Evolutionary conservation across 2,888 invertebrate genomes (phyloP).

Genomic region (Latrodectus elegans): DNA sequence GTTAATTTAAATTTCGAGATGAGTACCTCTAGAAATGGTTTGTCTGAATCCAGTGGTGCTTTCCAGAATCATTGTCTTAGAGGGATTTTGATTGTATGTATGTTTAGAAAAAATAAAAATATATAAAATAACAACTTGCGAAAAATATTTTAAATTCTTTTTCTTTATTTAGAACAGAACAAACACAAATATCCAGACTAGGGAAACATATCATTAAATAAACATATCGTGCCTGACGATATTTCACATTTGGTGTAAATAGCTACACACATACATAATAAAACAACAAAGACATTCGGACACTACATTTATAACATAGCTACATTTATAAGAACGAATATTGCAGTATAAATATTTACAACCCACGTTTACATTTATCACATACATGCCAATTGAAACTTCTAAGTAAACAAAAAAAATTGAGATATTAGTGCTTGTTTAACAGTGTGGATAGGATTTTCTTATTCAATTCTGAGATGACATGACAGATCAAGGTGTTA

Average conservation of each 20-base stretch:
- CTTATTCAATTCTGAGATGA: neutral
- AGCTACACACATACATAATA: slow-evolving; percentile 31
- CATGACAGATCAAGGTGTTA: too few relatives aligned
- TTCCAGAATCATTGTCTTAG: too few relatives aligned
- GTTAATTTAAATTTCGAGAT: too few relatives aligned
- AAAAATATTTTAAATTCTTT: neutral
- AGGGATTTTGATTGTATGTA: too few relatives aligned
- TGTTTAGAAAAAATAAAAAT: neutral
- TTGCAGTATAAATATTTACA: slow-evolving; percentile 5
- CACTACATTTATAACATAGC: neutral
- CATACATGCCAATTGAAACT: neutral
- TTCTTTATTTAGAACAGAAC: neutral
- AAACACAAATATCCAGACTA: slow-evolving; percentile 53
- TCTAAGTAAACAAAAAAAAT: neutral
- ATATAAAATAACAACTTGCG: neutral
- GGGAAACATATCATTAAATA: slow-evolving; percentile 27
- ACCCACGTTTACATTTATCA: neutral
- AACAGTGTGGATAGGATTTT: neutral
- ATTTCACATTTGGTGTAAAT: slow-evolving; percentile 20
- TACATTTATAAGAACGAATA: neutral
- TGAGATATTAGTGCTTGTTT: neutral
- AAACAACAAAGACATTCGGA: neutral
- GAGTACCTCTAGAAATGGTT: too few relatives aligned
- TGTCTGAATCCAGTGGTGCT: too few relatives aligned
- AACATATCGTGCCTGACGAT: slow-evolving; percentile 48